Percentiles rank a stretch among this genome's conserved stretches.
Evolutionary conservation across 2,888 invertebrate species (phyloP).

Genomic region (Drosophila testacea): DNA sequence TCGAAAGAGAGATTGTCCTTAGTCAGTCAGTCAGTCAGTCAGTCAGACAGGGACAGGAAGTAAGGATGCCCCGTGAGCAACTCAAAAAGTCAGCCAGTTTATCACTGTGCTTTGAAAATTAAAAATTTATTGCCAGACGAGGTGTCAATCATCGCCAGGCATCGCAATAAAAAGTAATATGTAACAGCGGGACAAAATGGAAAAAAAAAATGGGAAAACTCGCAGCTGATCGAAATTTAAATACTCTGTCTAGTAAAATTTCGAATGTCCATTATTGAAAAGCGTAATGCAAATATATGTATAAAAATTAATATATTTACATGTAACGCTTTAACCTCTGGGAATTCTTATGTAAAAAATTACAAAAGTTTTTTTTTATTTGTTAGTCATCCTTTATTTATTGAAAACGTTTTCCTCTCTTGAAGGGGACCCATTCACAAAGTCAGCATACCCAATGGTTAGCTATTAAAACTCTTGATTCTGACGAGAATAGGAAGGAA

Average conservation of each 20-base stretch:
- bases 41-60: not conserved
- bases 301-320: no score
- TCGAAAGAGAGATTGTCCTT: constrained; percentile 31
- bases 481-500: not conserved
- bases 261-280: no score
- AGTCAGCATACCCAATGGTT: constrained; percentile 11
- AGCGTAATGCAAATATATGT: no score
- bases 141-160: constrained; percentile 76
- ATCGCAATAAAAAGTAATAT: constrained; percentile 60
- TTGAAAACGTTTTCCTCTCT: no score
- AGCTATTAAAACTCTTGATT: not conserved
- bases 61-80: constrained; percentile 5
- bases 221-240: not conserved
- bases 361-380: no score
- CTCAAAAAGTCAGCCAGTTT: constrained; percentile 39
- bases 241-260: no score
- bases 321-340: no score
- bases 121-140: constrained; percentile 83
- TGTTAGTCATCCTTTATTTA: no score
- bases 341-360: no score
- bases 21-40: constrained; percentile 30
- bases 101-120: constrained; percentile 77
- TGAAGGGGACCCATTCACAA: not conserved
- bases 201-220: not conserved
- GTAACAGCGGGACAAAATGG: constrained; percentile 33